Conservation (phyloP, 2,888 invertebrate species). For the Drosophila bunnanda region DNA sequence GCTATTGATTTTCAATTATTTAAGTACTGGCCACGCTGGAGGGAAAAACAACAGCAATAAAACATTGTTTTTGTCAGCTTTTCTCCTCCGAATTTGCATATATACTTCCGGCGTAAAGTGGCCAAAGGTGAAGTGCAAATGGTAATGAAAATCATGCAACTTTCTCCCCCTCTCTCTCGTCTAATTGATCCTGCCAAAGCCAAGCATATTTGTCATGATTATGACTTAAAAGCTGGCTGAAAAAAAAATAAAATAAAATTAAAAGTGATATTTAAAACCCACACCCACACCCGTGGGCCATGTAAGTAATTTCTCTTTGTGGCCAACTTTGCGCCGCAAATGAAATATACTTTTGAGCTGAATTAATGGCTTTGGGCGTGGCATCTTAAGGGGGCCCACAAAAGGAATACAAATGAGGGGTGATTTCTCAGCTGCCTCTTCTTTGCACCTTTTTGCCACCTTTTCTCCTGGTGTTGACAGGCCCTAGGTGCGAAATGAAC, state of each 20-base stretch:
- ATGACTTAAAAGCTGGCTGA: constrained; percentile 8
- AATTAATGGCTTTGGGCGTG: constrained; percentile 46
- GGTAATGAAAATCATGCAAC: constrained; percentile 9
- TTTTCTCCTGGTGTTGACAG: not conserved
- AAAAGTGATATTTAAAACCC: constrained; percentile 22
- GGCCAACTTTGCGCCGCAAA: constrained; percentile 4
- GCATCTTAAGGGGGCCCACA: constrained; percentile 45
- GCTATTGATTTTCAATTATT: constrained; percentile 43
- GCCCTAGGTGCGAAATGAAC: constrained; percentile 19
- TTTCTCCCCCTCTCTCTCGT: not conserved
- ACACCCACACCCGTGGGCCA: not conserved
- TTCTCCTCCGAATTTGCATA: constrained; percentile 21
- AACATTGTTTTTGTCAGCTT: constrained; percentile 6
- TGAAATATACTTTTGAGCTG: constrained; percentile 36
- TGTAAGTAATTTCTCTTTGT: constrained; percentile 1
- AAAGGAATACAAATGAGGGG: constrained; percentile 67
- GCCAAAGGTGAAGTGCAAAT: constrained; percentile 14
- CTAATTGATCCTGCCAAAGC: constrained; percentile 10
- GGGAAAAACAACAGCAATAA: not conserved
- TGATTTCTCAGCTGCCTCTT: constrained; percentile 51
- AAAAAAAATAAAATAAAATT: not conserved
- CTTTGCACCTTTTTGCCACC: not conserved
- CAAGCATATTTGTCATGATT: constrained; percentile 19
- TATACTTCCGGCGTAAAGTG: not conserved
- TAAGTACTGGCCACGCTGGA: constrained; percentile 5